Evolutionary conservation across 2,113 vertebrate genomes (phyloP), one percentile per base, ranked within the genome.

Genomic region (Passer montanus): DNA sequence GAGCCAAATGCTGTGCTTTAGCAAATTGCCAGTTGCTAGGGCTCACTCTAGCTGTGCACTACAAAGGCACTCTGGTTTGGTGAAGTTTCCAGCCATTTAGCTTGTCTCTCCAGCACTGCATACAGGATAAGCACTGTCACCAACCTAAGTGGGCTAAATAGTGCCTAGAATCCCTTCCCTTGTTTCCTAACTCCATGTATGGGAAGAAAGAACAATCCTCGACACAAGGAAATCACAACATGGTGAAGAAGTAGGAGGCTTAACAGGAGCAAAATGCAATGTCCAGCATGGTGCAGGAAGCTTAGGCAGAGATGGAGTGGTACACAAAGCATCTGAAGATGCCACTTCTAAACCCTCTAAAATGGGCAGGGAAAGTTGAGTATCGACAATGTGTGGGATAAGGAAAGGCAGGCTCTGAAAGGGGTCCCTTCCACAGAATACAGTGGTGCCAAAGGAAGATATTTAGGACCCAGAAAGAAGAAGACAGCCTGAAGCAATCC

Each of bases 1-100:
- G 49, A 89, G 73, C 66, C 87, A 96, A 96, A 83, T 8, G 53
- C 44, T 79, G 87, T 55, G 74, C 60, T 93, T 95, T 70, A 97
- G 80, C 72, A 64, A 74, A 68, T 53, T 87, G 86, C 79, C 60
- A 46, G 79, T 86, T 78, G 76, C 85, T 93, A 76, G 31, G 72
- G 56, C 60, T 93, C 41, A 18, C 44, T 74, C 20, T 74, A 46
- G 37, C 79, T 77, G 72, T 74, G 83, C 55, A 24, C 53, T 73
- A 53, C 67, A 93, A 83, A 95, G 67, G 30, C 24, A 49, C 31
- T 76, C 43, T 76, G 72, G 47, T 75, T 84, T 84, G 86, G n/a
- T 81, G 49, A 28, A 37, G 43, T 64, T 94, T 64, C 60, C 47
- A 86, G 47, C 41, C 68, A 52, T 55, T 55, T n/a, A 73, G 47